Conservation (phyloP, 2,888 invertebrate genomes). For the Tipula lateralis region DNA sequence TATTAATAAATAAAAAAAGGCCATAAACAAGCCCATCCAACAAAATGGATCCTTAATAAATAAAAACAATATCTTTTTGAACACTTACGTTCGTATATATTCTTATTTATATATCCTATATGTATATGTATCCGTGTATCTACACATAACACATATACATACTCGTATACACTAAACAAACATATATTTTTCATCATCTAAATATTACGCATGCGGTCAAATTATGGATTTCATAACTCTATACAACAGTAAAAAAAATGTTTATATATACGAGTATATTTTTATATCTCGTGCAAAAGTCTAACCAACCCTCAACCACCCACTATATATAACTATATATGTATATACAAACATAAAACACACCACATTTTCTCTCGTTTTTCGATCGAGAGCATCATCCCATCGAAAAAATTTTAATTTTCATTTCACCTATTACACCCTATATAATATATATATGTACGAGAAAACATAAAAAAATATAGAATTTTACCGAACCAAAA, state of each 20-base stretch:
- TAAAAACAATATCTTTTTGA: background rate
- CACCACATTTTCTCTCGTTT: background rate
- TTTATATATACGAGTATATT: background rate
- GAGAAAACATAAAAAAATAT: constrained; percentile 19
- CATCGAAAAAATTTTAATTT: background rate
- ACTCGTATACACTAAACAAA: background rate
- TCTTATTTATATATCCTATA: background rate
- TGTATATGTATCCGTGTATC: background rate
- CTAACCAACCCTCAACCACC: background rate
- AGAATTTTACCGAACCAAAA: background rate
- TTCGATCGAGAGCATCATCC: background rate
- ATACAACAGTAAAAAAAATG: background rate
- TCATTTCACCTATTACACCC: constrained; percentile 13
- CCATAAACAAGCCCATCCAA: background rate
- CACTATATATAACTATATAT: background rate
- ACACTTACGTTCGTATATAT: background rate
- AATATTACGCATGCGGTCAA: constrained; percentile 28
- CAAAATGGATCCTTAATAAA: background rate
- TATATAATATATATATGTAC: background rate
- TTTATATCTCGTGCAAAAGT: background rate
- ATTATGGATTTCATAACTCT: constrained; percentile 27
- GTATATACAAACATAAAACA: background rate
- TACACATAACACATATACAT: background rate
- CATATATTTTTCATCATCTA: background rate
- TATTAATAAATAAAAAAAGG: background rate